Percentiles rank a stretch among this genome's conserved stretches.
These are phyloP conservation scores for Leucoraja ocellata DNA, from an alignment of 2,797 vertebrate species.

Conservation along the genomic window DNA sequence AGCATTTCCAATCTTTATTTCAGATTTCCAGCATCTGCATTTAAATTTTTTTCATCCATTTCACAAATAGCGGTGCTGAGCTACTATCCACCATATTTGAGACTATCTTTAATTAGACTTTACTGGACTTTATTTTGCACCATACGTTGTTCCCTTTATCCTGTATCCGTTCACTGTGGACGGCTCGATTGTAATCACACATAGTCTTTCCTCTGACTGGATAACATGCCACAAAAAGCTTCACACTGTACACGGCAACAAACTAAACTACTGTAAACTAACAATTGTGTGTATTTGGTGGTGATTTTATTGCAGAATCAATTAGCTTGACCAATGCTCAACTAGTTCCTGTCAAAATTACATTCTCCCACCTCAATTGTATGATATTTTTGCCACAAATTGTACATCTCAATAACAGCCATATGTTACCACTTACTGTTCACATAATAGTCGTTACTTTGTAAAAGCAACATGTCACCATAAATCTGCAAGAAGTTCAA, in stretches of 20 bases:
- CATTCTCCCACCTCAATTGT: neutral
- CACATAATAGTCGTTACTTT: slow-evolving; percentile 1
- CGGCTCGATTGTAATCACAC: too few species aligned
- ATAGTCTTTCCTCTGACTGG: too few species aligned
- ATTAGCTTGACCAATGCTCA: neutral
- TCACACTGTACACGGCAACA: too few species aligned
- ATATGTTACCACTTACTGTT: slow-evolving; percentile 31
- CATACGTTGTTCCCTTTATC: too few species aligned
- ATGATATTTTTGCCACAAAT: slow-evolving; percentile 15
- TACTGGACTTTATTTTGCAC: too few species aligned
- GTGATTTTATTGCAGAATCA: neutral
- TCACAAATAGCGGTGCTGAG: too few species aligned
- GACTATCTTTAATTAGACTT: too few species aligned
- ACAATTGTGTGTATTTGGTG: neutral
- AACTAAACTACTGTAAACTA: neutral
- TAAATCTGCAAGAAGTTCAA: slow-evolving; percentile 41
- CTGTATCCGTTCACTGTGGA: too few species aligned
- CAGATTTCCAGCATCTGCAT: too few species aligned
- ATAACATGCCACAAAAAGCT: too few species aligned
- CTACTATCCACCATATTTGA: too few species aligned
- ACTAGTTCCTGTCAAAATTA: neutral
- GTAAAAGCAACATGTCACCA: slow-evolving; percentile 19
- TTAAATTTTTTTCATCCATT: neutral
- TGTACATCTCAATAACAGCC: neutral
- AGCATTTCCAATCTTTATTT: too few species aligned